A percentile compares a stretch with the other conserved stretches of the same genome.
These are phyloP conservation scores for Anneissia japonica DNA, from an alignment of 35 echinoderm and acorn worm species.

Conservation along the genomic window DNA sequence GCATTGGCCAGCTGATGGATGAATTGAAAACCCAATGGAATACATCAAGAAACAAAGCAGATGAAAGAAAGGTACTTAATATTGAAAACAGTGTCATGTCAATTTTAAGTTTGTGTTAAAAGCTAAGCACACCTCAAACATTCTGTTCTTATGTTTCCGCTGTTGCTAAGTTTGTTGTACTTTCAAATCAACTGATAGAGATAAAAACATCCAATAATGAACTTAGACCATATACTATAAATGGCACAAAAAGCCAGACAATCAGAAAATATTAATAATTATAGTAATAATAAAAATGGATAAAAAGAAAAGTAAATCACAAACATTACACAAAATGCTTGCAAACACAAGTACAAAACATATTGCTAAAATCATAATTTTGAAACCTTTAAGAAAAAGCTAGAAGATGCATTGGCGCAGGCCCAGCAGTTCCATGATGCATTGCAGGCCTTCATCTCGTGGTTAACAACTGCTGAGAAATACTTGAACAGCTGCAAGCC, in stretches of 20 bases:
- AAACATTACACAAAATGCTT: not conserved
- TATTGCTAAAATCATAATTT: not conserved
- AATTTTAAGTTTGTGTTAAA: too few relatives aligned
- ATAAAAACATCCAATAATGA: too few relatives aligned
- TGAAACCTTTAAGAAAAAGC: constrained; percentile 39
- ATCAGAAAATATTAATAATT: too few relatives aligned
- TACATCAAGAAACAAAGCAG: constrained; percentile 46
- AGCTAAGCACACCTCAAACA: too few relatives aligned
- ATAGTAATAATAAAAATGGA: too few relatives aligned
- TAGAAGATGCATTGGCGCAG: constrained; percentile 85
- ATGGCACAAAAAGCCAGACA: too few relatives aligned
- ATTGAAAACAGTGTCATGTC: too few relatives aligned
- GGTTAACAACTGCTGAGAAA: constrained; percentile 96
- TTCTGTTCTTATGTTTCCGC: too few relatives aligned
- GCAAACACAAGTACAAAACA: not conserved
- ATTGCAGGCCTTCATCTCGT: constrained; percentile 85
- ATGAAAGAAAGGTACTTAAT: constrained; percentile 89
- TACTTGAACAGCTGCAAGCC: constrained; percentile 78
- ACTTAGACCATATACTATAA: too few relatives aligned
- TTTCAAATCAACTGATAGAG: too few relatives aligned
- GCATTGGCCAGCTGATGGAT: constrained; percentile 48
- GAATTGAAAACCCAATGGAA: constrained; percentile 75
- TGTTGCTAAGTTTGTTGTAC: too few relatives aligned
- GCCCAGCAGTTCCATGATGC: constrained; percentile 86
- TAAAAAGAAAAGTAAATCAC: not conserved